phyloP scores from a whole-genome alignment of 1,140 invertebrate genomes.

The Maconellicoccus hirsutus region DNA sequence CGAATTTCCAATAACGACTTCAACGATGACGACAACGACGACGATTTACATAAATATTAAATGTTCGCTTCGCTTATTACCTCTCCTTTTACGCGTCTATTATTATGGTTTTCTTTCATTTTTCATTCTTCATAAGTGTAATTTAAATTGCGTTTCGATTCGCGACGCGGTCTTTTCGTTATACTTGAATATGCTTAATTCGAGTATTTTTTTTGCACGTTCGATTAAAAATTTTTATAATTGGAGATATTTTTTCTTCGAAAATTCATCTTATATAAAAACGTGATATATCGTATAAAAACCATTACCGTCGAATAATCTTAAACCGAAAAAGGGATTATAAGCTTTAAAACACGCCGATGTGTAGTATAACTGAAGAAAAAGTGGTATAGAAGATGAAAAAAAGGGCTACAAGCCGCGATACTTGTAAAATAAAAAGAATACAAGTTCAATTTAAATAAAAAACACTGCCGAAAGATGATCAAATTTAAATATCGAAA shows the following conservation, averaged over 20 bases:
- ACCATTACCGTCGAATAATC: not conserved
- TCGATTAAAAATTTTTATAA: too few species aligned
- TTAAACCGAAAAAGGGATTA: not conserved
- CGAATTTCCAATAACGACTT: conserved; percentile 16
- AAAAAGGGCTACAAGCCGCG: not conserved
- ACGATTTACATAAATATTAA: conserved; percentile 22
- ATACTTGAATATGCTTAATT: not conserved
- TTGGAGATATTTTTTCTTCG: too few species aligned
- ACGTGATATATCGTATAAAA: not conserved
- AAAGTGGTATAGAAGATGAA: not conserved
- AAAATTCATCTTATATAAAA: too few species aligned
- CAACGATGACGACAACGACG: conserved; percentile 11
- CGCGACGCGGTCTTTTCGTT: not conserved
- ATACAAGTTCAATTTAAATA: conserved; percentile 18
- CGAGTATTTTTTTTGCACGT: too few species aligned
- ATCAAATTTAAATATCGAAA: conserved; percentile 22
- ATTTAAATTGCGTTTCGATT: not conserved
- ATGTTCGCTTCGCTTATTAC: conserved; percentile 17
- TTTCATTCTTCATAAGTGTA: conserved; percentile 13
- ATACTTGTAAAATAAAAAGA: not conserved
- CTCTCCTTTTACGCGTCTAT: conserved; percentile 14
- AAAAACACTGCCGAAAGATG: conserved; percentile 16
- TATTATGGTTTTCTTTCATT: conserved; percentile 9
- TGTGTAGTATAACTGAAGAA: too few species aligned
- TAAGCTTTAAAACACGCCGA: not conserved